These are phyloP conservation scores for Regulus satrapa DNA, from an alignment of 2,113 vertebrate genomes.

Conservation along the genomic window DNA sequence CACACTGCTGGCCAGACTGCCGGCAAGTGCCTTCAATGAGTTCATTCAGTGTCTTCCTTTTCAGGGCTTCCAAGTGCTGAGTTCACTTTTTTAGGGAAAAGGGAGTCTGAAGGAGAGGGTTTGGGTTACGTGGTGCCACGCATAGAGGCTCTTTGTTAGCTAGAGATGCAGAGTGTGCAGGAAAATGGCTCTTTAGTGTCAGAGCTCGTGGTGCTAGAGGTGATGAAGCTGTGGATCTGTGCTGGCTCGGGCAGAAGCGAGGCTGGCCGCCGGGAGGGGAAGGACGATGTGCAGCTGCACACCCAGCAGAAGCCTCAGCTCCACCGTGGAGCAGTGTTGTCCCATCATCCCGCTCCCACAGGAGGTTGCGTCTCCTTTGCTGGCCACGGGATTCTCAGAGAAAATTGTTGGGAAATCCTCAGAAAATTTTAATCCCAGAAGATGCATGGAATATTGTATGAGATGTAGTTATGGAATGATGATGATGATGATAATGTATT, in stretches of 20 bases:
- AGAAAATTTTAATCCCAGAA: background rate
- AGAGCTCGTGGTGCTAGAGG: rapidly evolving
- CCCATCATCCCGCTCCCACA: background rate
- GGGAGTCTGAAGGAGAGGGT: background rate
- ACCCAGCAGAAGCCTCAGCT: background rate
- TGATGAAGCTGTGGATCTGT: background rate
- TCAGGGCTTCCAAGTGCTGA: conserved; percentile 15
- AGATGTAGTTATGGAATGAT: background rate
- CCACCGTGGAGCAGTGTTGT: rapidly evolving
- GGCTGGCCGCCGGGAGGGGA: background rate
- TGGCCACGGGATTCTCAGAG: background rate
- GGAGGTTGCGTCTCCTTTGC: background rate
- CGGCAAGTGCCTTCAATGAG: background rate
- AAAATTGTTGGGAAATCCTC: background rate
- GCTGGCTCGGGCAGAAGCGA: background rate
- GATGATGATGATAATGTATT: background rate
- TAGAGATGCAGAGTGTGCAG: background rate
- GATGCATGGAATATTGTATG: background rate
- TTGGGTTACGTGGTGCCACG: background rate
- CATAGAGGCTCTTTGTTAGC: background rate
- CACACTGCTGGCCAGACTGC: background rate
- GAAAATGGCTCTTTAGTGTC: background rate
- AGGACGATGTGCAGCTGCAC: background rate
- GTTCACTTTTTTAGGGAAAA: background rate
- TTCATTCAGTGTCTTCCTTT: conserved; percentile 35